These are phyloP conservation scores for Pycnomerus fuliginosus DNA, from an alignment of 2,888 invertebrate species.

Conservation along the genomic window DNA sequence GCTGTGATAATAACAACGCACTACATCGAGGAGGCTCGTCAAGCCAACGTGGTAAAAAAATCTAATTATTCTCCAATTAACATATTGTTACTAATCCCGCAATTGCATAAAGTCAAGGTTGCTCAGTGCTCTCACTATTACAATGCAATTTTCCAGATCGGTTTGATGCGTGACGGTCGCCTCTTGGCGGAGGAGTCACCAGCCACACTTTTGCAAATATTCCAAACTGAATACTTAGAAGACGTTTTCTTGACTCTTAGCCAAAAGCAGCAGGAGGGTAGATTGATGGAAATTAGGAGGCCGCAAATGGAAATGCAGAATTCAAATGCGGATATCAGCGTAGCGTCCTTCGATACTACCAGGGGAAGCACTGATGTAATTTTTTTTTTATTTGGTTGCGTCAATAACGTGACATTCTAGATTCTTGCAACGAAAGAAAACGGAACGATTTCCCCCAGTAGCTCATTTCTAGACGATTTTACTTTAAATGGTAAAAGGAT, in stretches of 20 bases:
- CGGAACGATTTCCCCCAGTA: too few species aligned
- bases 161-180: constrained; percentile 82
- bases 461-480: neutral
- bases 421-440: neutral
- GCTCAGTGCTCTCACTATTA: too few species aligned
- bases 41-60: constrained; percentile 75
- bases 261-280: constrained; percentile 58
- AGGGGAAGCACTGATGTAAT: neutral
- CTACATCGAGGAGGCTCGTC: constrained; percentile 89
- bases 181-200: constrained; percentile 86
- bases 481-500: constrained; percentile 9
- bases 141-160: constrained; percentile 72
- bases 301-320: neutral
- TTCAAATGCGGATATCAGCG: neutral
- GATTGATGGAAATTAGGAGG: constrained; percentile 25
- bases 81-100: too few species aligned
- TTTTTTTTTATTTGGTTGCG: neutral
- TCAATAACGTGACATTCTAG: neutral
- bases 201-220: constrained; percentile 64
- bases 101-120: too few species aligned
- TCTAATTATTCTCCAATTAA: too few species aligned
- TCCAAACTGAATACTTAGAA: constrained; percentile 75
- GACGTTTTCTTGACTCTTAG: constrained; percentile 85
- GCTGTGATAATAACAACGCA: constrained; percentile 93
- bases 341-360: neutral